A percentile compares a stretch with the other conserved stretches of the same genome.
Evolutionary conservation across 2,113 vertebrate genomes (phyloP).

Genomic region (Stictonetta naevosa): DNA sequence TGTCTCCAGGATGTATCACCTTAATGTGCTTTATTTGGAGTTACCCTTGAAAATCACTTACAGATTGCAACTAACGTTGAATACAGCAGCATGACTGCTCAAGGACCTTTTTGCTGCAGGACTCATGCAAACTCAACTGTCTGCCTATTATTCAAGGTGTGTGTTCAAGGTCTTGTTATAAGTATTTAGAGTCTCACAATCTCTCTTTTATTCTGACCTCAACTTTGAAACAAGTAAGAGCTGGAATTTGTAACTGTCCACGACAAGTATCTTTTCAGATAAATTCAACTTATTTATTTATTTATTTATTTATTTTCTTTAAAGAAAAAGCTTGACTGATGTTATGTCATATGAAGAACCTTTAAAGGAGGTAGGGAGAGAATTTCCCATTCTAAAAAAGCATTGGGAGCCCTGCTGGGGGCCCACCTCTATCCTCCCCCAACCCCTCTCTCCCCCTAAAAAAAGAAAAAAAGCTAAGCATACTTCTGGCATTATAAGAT

Average conservation of each 20-base stretch:
- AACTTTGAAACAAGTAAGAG: background rate
- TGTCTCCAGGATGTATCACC: conserved; percentile 51
- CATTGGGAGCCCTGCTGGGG: background rate
- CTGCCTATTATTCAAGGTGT: conserved; percentile 39
- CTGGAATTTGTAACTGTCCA: background rate
- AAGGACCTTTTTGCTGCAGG: conserved; percentile 48
- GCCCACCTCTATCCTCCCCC: background rate
- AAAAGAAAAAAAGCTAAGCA: background rate
- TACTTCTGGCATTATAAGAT: background rate
- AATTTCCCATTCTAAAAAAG: background rate
- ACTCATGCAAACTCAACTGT: conserved; percentile 21
- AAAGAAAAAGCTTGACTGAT: background rate
- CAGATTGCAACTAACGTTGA: conserved; percentile 42
- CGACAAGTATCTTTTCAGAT: background rate
- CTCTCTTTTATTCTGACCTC: background rate
- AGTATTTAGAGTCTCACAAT: background rate
- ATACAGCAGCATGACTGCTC: conserved; percentile 49
- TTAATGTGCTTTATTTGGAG: conserved; percentile 59
- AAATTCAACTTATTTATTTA: background rate
- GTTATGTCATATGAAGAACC: background rate
- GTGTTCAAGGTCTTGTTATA: conserved; percentile 39
- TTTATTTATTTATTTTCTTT: background rate
- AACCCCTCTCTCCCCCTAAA: background rate
- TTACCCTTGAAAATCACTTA: conserved; percentile 75
- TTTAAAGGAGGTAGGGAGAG: background rate